These are phyloP conservation scores for Chrysotoxum bicinctum DNA, from an alignment of 2,888 invertebrate genomes.

Conservation along the genomic window DNA sequence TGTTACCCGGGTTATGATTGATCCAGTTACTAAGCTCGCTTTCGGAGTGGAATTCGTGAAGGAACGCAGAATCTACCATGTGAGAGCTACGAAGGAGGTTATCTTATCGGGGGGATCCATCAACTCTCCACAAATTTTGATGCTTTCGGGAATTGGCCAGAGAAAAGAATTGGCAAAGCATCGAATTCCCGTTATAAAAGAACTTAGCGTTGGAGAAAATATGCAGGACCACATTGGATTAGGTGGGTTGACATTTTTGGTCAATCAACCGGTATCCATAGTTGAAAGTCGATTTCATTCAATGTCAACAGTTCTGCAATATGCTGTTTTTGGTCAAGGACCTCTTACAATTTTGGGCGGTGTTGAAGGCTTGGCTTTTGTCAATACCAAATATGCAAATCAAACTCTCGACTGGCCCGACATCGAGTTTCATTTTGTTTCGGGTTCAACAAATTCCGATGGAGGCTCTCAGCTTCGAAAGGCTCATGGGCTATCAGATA, in stretches of 20 bases:
- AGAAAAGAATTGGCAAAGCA: conserved; percentile 87
- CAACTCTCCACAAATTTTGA: conserved; percentile 95
- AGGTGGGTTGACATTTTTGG: conserved; percentile 91
- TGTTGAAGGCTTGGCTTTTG: conserved; percentile 94
- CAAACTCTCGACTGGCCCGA: conserved; percentile 92
- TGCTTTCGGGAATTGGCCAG: conserved; percentile 95
- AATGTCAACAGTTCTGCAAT: conserved; percentile 90
- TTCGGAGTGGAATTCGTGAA: conserved; percentile 92
- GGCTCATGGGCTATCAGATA: conserved; percentile 89
- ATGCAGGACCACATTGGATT: conserved; percentile 94
- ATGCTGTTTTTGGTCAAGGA: conserved; percentile 91
- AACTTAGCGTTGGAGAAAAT: conserved; percentile 92
- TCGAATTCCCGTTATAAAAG: conserved; percentile 90
- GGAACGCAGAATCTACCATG: conserved; percentile 87
- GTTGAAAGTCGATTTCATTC: conserved; percentile 90
- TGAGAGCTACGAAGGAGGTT: conserved; percentile 92
- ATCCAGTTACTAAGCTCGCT: conserved; percentile 88
- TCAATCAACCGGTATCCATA: conserved; percentile 90
- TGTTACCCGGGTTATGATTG: conserved; percentile 88
- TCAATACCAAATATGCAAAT: conserved; percentile 93
- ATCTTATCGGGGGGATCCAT: conserved; percentile 95
- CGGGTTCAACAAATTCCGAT: conserved; percentile 93
- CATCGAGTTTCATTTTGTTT: conserved; percentile 94
- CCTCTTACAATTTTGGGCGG: conserved; percentile 94
- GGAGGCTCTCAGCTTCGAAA: conserved; percentile 91